Base-by-base conservation (phyloP, 2,888 invertebrate genomes). In the Pandemis heparana region DNA sequence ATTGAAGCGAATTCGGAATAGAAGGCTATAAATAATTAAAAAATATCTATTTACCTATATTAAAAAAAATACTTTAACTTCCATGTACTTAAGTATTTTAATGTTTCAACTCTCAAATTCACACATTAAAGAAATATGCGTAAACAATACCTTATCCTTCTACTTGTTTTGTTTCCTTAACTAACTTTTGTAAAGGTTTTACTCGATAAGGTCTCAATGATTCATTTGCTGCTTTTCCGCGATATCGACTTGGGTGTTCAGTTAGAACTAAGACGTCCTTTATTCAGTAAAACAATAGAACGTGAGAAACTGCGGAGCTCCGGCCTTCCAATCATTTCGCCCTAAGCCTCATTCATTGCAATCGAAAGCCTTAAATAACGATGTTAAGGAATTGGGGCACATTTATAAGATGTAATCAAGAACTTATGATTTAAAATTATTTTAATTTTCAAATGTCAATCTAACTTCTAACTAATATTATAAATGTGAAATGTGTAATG, bases 201-300 rank as follows among this genome's bases (percentile, higher is more conserved):
- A 10, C 16, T 43, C 8, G 46, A 43, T 65, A 71, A 43, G 51
- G 51, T 43, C 32, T 43, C 53, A 53, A 67, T 72, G 67, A 72
- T 72, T 18, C 66, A 41, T 14, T 9, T 18, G 16, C 73, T 73
- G 73, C 63, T 59, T 68, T 67, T 56, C 62, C 62, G 62, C 56
- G 67, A 72, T 72, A 72, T 46, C 67, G 53, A 70, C 59, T 65
- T 66, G 46, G 56, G 56, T 72, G 56, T 63, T 72, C 67, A 67
- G 53, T 62, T 53, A 67, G 62, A 62, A 68, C 67, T 67, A 56
- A 72, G 67, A 68, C 56, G 62, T 39, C 68, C 64, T 69, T 69
- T 64, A 63, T 73, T 60, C 56, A 56, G n/a, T 69, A 56, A 69
- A 69, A 68, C 63, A 69, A 69, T 48, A 41, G 63, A 41, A 46